Evolutionary conservation across 2,888 invertebrate genomes (phyloP).

Genomic region (Lycophotia porphyrea): DNA sequence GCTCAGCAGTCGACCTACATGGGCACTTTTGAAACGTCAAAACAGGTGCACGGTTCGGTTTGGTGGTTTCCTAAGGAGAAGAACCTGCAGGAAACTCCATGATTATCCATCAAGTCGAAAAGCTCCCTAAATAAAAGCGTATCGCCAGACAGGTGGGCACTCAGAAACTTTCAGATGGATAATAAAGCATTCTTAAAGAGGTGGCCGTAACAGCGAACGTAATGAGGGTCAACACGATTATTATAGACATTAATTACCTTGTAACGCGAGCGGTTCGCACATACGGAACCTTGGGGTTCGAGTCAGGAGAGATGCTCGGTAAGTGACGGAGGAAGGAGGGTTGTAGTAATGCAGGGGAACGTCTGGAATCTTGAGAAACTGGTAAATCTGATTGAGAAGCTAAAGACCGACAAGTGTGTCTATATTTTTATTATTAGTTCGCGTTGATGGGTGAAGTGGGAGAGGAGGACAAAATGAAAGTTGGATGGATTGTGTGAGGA

Average conservation of each 20-base stretch:
- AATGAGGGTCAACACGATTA: constrained; percentile 79
- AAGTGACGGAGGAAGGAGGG: constrained; percentile 6
- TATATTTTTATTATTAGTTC: too few species aligned
- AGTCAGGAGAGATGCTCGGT: constrained; percentile 34
- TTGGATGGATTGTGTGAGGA: not conserved
- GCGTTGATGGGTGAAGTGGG: too few species aligned
- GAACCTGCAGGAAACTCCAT: not conserved
- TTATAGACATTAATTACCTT: constrained; percentile 77
- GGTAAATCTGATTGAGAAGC: not conserved
- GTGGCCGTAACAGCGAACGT: constrained; percentile 69
- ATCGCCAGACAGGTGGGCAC: constrained; percentile 63
- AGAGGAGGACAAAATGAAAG: too few species aligned
- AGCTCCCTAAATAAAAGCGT: constrained; percentile 50
- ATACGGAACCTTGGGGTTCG: constrained; percentile 38
- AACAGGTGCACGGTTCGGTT: too few species aligned
- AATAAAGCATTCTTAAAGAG: constrained; percentile 77
- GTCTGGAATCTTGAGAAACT: not conserved
- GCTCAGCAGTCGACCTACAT: too few species aligned
- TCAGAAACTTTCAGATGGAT: constrained; percentile 61
- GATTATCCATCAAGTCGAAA: constrained; percentile 17
- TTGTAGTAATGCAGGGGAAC: constrained; percentile 11
- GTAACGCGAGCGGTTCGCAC: constrained; percentile 61
- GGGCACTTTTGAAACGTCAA: too few species aligned
- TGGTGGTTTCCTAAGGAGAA: not conserved
- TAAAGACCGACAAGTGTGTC: not conserved